A percentile compares a stretch with the other conserved stretches of the same genome.
Conservation (phyloP, 2,113 vertebrate species). For the Scomber colias region DNA sequence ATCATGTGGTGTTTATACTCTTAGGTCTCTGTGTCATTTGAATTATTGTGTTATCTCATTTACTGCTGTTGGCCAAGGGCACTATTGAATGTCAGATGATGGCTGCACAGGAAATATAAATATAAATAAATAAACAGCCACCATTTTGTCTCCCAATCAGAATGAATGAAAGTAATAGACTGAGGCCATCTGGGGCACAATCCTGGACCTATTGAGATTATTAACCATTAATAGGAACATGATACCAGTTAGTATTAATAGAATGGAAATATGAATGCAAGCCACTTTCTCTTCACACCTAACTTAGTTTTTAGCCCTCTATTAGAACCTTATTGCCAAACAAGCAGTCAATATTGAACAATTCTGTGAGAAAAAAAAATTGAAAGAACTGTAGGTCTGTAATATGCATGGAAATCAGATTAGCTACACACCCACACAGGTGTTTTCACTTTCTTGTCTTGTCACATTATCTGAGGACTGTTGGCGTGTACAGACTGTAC, state of each 20-base stretch:
- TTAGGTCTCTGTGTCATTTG: not conserved
- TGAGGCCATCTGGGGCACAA: not conserved
- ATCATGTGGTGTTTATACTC: not conserved
- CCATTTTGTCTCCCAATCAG: constrained; percentile 20
- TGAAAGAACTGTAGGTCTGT: no score
- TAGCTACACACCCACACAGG: no score
- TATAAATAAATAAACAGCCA: constrained; percentile 78
- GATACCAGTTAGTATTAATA: constrained; percentile 32
- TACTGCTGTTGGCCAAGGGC: constrained; percentile 28
- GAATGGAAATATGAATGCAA: not conserved
- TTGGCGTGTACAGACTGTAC: no score
- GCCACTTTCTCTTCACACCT: not conserved
- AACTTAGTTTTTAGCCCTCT: not conserved
- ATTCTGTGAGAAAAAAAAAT: no score
- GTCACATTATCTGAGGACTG: no score
- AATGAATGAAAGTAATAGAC: constrained; percentile 17
- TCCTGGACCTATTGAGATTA: constrained; percentile 1
- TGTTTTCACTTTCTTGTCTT: no score
- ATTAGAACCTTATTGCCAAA: no score
- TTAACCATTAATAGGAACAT: constrained; percentile 16
- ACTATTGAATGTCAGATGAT: constrained; percentile 5
- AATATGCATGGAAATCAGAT: no score
- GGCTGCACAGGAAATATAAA: constrained; percentile 48
- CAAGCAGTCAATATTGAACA: no score
- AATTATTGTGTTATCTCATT: constrained; percentile 19